Conservation (phyloP, 2,113 vertebrate species). For the Rhagologus leucostigma region DNA sequence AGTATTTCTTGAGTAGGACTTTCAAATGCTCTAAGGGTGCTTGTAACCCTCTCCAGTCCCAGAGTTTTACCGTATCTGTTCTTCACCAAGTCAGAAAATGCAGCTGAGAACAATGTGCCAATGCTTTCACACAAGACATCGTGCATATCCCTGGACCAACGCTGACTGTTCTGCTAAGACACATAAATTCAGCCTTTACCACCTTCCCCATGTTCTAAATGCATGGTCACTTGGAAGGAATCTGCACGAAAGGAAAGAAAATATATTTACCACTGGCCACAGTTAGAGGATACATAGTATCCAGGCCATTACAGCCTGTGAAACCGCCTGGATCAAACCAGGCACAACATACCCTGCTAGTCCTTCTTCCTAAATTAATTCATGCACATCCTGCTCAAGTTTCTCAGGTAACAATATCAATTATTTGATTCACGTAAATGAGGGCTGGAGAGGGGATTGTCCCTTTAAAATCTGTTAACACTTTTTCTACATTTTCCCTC, state of each 20-base stretch:
- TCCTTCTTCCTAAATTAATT: neutral
- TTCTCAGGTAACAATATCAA: neutral
- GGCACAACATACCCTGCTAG: neutral
- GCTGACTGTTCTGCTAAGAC: neutral
- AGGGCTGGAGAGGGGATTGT: neutral
- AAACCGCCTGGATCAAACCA: neutral
- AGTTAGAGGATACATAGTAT: neutral
- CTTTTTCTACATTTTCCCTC: neutral
- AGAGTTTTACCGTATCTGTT: neutral
- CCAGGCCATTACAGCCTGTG: neutral
- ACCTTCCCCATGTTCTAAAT: neutral
- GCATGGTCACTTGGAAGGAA: neutral
- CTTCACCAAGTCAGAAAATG: neutral
- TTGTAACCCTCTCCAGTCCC: neutral
- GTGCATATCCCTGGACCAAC: neutral
- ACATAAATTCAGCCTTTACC: neutral
- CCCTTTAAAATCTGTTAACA: neutral
- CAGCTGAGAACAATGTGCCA: neutral
- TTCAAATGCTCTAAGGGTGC: slow-evolving; percentile 4
- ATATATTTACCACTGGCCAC: neutral
- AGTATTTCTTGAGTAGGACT: slow-evolving; percentile 10
- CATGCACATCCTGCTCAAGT: neutral
- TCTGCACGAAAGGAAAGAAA: neutral
- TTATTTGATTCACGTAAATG: neutral
- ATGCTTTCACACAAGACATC: neutral